A percentile compares a stretch with the other conserved stretches of the same genome.
Conservation (phyloP, 2,888 invertebrate species). For the Chorisops tibialis region DNA sequence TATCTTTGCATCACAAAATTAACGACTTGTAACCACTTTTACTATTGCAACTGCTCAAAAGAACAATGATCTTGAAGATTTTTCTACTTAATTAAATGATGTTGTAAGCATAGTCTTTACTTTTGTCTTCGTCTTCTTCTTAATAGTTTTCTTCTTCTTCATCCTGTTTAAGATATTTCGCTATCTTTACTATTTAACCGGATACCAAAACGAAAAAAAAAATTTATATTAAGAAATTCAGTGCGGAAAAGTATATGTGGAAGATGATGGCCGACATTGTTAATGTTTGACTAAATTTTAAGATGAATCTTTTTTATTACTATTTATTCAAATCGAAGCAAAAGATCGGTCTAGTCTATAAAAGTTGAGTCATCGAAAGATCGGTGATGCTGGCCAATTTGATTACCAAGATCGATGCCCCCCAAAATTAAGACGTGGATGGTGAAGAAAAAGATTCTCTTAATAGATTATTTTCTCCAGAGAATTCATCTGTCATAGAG, state of each 20-base stretch:
- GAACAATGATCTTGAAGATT: not conserved
- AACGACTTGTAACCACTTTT: constrained; percentile 7
- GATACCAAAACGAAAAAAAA: not conserved
- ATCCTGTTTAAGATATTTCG: not conserved
- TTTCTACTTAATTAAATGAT: constrained; percentile 1
- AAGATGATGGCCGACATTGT: constrained; percentile 13
- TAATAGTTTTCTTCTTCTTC: not conserved
- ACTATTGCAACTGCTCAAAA: constrained; percentile 1
- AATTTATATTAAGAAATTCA: not conserved
- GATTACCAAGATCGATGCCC: too few relatives aligned
- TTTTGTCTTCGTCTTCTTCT: not conserved
- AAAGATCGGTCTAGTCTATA: too few relatives aligned
- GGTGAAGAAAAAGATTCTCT: too few relatives aligned
- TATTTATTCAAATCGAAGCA: too few relatives aligned
- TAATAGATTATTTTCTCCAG: too few relatives aligned
- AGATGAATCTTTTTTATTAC: too few relatives aligned
- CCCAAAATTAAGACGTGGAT: too few relatives aligned
- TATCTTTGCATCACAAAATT: constrained; percentile 17
- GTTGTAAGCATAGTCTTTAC: not conserved
- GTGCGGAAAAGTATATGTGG: not conserved
- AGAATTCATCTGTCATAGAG: too few relatives aligned
- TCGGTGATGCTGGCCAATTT: too few relatives aligned
- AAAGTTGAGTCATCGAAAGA: too few relatives aligned
- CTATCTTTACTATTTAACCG: not conserved
- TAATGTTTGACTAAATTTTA: constrained; percentile 17